Evolutionary conservation across 2,113 vertebrate genomes (phyloP).

Genomic region (Polyodon spathula): DNA sequence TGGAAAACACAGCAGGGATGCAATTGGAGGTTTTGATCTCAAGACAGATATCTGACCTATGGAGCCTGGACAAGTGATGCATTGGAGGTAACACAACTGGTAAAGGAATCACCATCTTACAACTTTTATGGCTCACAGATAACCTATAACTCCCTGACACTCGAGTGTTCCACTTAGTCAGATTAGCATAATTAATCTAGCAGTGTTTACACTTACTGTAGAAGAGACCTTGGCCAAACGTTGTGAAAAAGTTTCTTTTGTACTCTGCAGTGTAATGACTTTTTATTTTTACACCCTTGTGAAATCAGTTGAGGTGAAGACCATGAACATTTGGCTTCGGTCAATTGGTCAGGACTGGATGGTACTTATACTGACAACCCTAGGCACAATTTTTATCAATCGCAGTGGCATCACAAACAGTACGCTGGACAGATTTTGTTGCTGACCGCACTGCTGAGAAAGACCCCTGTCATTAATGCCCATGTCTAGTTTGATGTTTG

Average conservation of each 20-base stretch:
- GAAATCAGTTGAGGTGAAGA: not conserved
- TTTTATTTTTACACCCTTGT: not conserved
- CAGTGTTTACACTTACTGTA: constrained; percentile 44
- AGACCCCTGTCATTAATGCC: too few species aligned
- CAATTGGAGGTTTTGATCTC: constrained; percentile 39
- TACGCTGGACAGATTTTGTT: too few species aligned
- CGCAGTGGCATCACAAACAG: too few species aligned
- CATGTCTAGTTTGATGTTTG: too few species aligned
- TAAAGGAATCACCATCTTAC: constrained; percentile 40
- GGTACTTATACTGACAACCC: not conserved
- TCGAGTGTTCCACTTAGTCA: constrained; percentile 43
- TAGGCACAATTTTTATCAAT: not conserved
- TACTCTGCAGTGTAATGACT: not conserved
- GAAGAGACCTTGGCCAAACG: constrained; percentile 55
- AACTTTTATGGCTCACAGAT: constrained; percentile 33
- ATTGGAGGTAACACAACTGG: constrained; percentile 38
- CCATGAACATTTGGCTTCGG: not conserved
- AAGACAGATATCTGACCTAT: constrained; percentile 28
- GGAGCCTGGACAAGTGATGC: constrained; percentile 36
- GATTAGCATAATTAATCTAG: constrained; percentile 56
- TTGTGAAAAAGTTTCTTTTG: constrained; percentile 49
- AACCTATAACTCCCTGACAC: constrained; percentile 19
- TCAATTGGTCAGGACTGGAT: not conserved
- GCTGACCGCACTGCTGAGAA: too few species aligned
- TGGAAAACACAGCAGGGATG: constrained; percentile 42